Evolutionary conservation across 2,113 vertebrate species (phyloP).

Genomic region (Oenanthe oenanthe): DNA sequence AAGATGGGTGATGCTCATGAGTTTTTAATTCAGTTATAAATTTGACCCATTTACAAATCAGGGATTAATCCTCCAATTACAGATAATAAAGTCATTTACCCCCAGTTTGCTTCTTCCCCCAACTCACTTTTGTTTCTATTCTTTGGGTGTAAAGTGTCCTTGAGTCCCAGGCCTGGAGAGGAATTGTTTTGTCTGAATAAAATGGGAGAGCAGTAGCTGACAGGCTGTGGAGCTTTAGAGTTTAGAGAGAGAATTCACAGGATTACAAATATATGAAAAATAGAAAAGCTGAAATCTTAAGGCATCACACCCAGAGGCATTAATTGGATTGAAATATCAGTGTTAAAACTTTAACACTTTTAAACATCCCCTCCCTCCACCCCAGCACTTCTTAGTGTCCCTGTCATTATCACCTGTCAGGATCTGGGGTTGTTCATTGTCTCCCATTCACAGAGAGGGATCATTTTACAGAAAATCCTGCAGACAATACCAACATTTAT

Average conservation of each 20-base stretch:
- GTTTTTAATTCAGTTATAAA: background rate
- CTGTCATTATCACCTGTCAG: background rate
- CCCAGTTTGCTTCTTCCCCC: background rate
- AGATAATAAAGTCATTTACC: background rate
- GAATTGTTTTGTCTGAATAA: background rate
- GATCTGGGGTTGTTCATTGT: background rate
- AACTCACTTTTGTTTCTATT: background rate
- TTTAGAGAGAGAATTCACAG: background rate
- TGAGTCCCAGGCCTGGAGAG: background rate
- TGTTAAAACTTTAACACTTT: background rate
- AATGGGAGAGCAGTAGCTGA: background rate
- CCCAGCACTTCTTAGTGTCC: background rate
- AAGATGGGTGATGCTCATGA: background rate
- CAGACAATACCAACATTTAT: background rate
- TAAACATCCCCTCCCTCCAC: background rate
- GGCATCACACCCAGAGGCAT: background rate
- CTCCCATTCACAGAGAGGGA: background rate
- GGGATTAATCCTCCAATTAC: background rate
- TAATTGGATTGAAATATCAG: conserved; percentile 24
- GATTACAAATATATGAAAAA: background rate
- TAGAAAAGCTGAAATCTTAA: background rate
- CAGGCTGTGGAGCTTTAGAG: background rate
- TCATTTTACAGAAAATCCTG: background rate
- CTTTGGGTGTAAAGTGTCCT: background rate
- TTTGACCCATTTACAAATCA: background rate